Conservation (phyloP, 2,797 vertebrate genomes). For the Peromyscus eremicus region DNA sequence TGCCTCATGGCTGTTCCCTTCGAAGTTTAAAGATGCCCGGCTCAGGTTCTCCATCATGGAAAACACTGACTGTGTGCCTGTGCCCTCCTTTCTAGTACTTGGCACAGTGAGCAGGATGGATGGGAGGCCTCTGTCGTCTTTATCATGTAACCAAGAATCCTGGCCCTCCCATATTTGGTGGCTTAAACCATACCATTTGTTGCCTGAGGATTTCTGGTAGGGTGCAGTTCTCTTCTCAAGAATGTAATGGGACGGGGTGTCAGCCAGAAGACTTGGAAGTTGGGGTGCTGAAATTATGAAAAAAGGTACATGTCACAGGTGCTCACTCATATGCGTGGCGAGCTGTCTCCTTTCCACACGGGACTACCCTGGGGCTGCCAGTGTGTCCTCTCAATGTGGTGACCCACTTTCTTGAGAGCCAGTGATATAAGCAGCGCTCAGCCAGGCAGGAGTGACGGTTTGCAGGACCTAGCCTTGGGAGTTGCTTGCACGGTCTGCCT, state of each 20-base stretch:
- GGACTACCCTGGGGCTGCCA: neutral
- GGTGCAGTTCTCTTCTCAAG: neutral
- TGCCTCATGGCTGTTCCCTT: neutral
- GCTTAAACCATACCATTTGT: neutral
- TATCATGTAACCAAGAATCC: neutral
- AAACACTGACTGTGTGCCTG: neutral
- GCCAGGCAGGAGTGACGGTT: neutral
- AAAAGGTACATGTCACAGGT: neutral
- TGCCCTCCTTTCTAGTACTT: neutral
- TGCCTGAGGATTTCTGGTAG: neutral
- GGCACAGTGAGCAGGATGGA: neutral
- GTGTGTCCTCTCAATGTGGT: neutral
- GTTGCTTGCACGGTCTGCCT: neutral
- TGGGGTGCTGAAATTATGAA: neutral
- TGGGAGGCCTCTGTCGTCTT: neutral
- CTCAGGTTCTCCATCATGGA: neutral
- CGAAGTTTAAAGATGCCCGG: neutral
- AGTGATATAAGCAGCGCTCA: neutral
- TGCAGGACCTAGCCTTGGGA: neutral
- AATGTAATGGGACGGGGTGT: neutral
- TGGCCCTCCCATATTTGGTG: neutral
- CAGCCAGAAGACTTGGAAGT: neutral
- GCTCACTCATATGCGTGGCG: neutral
- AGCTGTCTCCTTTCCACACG: neutral
- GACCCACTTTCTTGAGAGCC: neutral